phyloP scores from a whole-genome alignment of 2,888 invertebrate genomes.

The Drosophila prostipennis region DNA sequence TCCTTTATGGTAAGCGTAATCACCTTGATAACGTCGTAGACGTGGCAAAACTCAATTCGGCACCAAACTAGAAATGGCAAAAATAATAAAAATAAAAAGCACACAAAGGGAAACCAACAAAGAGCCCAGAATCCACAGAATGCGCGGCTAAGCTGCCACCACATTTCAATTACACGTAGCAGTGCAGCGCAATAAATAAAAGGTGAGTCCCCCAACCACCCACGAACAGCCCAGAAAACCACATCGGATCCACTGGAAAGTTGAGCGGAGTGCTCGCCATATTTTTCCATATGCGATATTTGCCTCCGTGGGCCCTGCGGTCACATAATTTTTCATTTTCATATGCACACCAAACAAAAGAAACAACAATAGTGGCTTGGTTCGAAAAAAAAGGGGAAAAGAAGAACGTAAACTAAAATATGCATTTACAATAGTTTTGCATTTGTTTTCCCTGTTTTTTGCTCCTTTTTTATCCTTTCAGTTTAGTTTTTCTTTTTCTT shows the following conservation, averaged over 20 bases:
- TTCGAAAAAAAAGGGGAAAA: neutral
- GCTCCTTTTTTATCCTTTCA: conserved; percentile 23
- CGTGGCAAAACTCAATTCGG: conserved; percentile 20
- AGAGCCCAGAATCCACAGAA: conserved; percentile 18
- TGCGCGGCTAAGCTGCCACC: conserved; percentile 37
- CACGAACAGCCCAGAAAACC: conserved; percentile 2
- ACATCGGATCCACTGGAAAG: conserved; percentile 10
- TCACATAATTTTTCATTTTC: conserved; percentile 72
- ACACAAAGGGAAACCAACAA: conserved; percentile 24
- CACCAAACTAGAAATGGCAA: neutral
- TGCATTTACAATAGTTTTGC: conserved; percentile 68
- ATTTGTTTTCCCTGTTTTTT: conserved; percentile 52
- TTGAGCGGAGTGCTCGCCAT: conserved; percentile 27
- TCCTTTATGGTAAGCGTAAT: conserved; percentile 2
- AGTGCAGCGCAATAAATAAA: conserved; percentile 51
- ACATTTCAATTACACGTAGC: conserved; percentile 62
- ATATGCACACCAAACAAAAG: conserved; percentile 45
- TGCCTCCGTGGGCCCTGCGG: conserved; percentile 64
- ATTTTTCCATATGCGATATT: conserved; percentile 48
- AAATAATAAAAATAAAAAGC: neutral
- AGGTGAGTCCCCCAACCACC: conserved; percentile 14
- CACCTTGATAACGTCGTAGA: conserved; percentile 18
- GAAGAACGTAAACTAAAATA: conserved; percentile 45
- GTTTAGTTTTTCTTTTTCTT: conserved; percentile 32
- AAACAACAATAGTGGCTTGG: conserved; percentile 18